Conservation (phyloP, 2,113 vertebrate species). For the Xyrauchen texanus region DNA sequence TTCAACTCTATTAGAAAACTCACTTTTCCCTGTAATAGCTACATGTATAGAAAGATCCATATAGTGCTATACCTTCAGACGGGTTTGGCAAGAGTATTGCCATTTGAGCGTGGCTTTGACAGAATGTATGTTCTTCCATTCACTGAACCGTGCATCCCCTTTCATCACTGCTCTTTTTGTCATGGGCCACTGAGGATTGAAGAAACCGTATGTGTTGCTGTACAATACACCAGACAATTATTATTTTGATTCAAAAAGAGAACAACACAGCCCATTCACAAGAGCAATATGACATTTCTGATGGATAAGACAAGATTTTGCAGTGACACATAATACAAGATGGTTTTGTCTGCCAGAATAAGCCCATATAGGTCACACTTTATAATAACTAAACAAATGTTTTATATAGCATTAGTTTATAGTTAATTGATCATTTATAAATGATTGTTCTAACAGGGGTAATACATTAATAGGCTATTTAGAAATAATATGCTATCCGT, state of each 20-base stretch:
- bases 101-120: too few species aligned
- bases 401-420: too few species aligned
- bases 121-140: neutral
- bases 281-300: neutral
- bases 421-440: too few species aligned
- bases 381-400: too few species aligned
- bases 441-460: too few species aligned
- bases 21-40: too few species aligned
- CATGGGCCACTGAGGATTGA: conserved; percentile 15
- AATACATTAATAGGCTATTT: too few species aligned
- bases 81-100: neutral
- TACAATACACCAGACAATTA: neutral
- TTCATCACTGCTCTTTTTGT: neutral
- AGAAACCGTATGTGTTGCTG: neutral
- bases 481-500: too few species aligned
- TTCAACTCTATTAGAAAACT: too few species aligned
- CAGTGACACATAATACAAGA: too few species aligned
- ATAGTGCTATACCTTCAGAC: neutral
- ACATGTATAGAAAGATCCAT: neutral
- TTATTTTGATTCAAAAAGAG: neutral
- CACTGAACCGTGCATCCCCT: neutral
- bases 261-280: neutral
- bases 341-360: too few species aligned
- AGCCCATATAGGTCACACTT: too few species aligned
- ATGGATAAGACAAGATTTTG: neutral